These are phyloP conservation scores for Calephelis perditalis DNA, from an alignment of 2,888 invertebrate species.

Conservation along the genomic window DNA sequence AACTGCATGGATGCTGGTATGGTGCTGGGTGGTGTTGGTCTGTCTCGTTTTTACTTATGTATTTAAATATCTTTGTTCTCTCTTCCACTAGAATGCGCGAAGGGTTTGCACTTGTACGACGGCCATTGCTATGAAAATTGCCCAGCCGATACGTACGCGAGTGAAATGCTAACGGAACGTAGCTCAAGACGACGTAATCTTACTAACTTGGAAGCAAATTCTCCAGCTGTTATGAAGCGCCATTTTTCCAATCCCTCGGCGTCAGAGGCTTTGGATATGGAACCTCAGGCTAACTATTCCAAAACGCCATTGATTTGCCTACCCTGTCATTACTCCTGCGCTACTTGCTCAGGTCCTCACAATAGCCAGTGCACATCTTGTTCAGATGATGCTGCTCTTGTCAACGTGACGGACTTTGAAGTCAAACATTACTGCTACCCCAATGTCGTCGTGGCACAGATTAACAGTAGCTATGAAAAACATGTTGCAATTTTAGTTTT, in stretches of 20 bases:
- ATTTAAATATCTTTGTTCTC: slow-evolving; percentile 61
- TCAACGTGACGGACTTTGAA: slow-evolving; percentile 56
- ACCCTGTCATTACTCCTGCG: slow-evolving; percentile 87
- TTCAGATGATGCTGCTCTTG: slow-evolving; percentile 80
- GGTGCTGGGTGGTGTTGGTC: slow-evolving; percentile 69
- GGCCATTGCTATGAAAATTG: slow-evolving; percentile 80
- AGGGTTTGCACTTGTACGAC: slow-evolving; percentile 78
- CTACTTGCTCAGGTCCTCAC: slow-evolving; percentile 82
- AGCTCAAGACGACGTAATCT: slow-evolving; percentile 64
- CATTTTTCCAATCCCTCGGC: slow-evolving; percentile 42
- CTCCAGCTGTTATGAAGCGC: slow-evolving; percentile 45
- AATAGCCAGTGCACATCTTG: slow-evolving; percentile 84
- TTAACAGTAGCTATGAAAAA: slow-evolving; percentile 59
- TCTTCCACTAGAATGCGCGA: slow-evolving; percentile 82
- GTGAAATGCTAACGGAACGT: slow-evolving; percentile 54
- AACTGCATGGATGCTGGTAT: slow-evolving; percentile 68
- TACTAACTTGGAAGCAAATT: slow-evolving; percentile 46
- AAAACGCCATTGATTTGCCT: slow-evolving; percentile 72
- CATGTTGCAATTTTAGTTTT: slow-evolving; percentile 59
- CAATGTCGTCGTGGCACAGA: slow-evolving; percentile 56
- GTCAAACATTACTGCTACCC: slow-evolving; percentile 73
- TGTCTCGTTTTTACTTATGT: slow-evolving; percentile 43
- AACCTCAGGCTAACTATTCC: slow-evolving; percentile 38
- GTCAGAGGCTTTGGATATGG: slow-evolving; percentile 58
- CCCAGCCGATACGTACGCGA: slow-evolving; percentile 71